Evolutionary conservation across 2,888 invertebrate genomes (phyloP).

Genomic region (Metalampra italica): DNA sequence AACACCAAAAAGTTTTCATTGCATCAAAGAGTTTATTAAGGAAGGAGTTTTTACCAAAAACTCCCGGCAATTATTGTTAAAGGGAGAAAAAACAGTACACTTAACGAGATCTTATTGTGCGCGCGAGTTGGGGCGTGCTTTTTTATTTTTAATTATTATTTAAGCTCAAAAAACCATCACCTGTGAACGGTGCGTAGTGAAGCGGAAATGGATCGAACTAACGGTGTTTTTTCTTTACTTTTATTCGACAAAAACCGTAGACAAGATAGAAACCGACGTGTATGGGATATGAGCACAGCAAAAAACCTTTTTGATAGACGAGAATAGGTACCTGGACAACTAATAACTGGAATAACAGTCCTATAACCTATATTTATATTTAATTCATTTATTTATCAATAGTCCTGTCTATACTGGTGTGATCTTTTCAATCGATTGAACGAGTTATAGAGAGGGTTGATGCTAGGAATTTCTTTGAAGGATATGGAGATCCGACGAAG

Average conservation of each 20-base stretch:
- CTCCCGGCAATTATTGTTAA: constrained; percentile 42
- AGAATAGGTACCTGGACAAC: constrained; percentile 16
- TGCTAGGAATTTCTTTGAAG: too few relatives aligned
- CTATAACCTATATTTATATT: too few relatives aligned
- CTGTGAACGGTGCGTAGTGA: constrained; percentile 67
- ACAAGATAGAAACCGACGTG: constrained; percentile 64
- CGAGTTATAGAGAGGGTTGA: too few relatives aligned
- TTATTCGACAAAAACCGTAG: constrained; percentile 60
- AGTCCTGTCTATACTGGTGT: too few relatives aligned
- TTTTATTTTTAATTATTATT: constrained; percentile 69
- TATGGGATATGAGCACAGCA: constrained; percentile 59
- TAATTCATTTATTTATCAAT: too few relatives aligned
- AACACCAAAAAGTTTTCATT: constrained; percentile 20
- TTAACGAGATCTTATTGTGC: constrained; percentile 63
- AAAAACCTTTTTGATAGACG: constrained; percentile 38
- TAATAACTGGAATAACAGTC: not conserved
- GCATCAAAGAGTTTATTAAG: constrained; percentile 18
- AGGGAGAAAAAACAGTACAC: constrained; percentile 45
- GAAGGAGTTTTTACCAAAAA: constrained; percentile 29
- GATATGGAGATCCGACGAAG: too few relatives aligned
- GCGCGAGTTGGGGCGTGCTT: constrained; percentile 35
- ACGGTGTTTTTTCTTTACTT: constrained; percentile 62
- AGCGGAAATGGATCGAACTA: constrained; percentile 73
- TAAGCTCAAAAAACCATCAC: constrained; percentile 63
- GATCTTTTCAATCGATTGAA: too few relatives aligned